phyloP scores from a whole-genome alignment of 2,888 invertebrate species.

The Ecdyonurus torrentis region DNA sequence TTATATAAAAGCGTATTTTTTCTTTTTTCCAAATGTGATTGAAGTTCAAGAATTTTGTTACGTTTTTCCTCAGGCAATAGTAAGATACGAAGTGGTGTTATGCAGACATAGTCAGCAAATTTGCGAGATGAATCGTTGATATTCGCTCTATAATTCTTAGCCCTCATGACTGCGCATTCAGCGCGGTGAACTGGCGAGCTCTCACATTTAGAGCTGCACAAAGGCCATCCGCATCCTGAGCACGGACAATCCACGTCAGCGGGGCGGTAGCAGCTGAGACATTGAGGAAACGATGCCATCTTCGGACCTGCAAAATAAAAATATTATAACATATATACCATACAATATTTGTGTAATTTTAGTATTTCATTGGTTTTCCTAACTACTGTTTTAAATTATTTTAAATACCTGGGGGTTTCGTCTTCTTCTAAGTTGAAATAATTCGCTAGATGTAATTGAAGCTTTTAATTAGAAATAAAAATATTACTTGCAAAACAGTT shows the following conservation, averaged over 20 bases:
- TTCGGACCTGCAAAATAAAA: slow-evolving; percentile 41
- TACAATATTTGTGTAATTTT: too few species aligned
- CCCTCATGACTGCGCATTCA: slow-evolving; percentile 43
- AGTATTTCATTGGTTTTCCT: too few species aligned
- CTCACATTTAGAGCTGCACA: slow-evolving; percentile 45
- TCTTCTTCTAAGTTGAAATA: too few species aligned
- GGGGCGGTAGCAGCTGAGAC: slow-evolving; percentile 18
- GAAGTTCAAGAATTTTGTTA: slow-evolving; percentile 34
- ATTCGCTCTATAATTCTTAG: slow-evolving; percentile 24
- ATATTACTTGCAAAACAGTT: too few species aligned
- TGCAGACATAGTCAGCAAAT: slow-evolving; percentile 38
- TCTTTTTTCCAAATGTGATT: slow-evolving; percentile 45
- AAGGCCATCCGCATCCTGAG: slow-evolving; percentile 46
- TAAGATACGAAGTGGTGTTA: slow-evolving; percentile 46
- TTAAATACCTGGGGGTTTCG: too few species aligned
- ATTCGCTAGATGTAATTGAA: too few species aligned
- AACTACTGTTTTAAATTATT: too few species aligned
- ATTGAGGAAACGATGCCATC: slow-evolving; percentile 21
- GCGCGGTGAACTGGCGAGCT: slow-evolving; percentile 33
- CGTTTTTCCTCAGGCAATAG: slow-evolving; percentile 38
- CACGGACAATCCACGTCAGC: slow-evolving; percentile 32
- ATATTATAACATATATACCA: too few species aligned
- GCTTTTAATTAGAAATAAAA: too few species aligned
- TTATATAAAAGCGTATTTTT: slow-evolving; percentile 39
- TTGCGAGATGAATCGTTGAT: slow-evolving; percentile 28